Evolutionary conservation across 1,140 invertebrate genomes (phyloP).

Genomic region (Yoshiicerus persimilis): DNA sequence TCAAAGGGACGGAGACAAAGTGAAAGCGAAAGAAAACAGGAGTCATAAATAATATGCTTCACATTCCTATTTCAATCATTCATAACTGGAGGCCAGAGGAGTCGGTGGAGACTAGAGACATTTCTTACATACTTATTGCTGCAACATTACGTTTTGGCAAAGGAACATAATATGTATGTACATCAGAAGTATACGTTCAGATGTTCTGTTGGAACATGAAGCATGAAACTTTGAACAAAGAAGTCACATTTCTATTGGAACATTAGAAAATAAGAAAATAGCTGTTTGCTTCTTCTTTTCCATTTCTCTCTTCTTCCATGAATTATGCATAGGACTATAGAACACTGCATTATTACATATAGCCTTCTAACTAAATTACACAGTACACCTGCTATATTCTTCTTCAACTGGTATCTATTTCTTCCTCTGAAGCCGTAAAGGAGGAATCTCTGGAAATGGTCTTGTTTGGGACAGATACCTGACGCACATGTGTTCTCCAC

Average conservation of each 20-base stretch:
- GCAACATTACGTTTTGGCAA: not conserved
- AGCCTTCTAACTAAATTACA: not conserved
- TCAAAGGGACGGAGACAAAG: not conserved
- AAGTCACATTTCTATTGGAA: not conserved
- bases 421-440: not conserved
- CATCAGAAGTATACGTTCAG: too few relatives aligned
- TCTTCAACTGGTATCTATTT: not conserved
- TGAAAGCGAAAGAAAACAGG: constrained; percentile 5
- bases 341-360: not conserved
- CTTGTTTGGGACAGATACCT: not conserved
- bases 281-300: not conserved
- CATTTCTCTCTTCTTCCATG: not conserved
- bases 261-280: not conserved
- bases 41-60: constrained; percentile 18
- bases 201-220: not conserved
- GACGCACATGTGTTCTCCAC: not conserved
- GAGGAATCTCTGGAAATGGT: not conserved
- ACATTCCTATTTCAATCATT: constrained; percentile 21
- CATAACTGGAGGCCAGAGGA: not conserved
- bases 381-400: not conserved
- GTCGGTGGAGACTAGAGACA: not conserved
- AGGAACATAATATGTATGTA: not conserved
- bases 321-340: too few relatives aligned
- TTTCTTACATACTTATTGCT: not conserved
- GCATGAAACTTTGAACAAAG: not conserved